Evolutionary conservation across 2,113 vertebrate genomes (phyloP), one percentile per base, ranked within the genome.

Genomic region (Etia nguti): DNA sequence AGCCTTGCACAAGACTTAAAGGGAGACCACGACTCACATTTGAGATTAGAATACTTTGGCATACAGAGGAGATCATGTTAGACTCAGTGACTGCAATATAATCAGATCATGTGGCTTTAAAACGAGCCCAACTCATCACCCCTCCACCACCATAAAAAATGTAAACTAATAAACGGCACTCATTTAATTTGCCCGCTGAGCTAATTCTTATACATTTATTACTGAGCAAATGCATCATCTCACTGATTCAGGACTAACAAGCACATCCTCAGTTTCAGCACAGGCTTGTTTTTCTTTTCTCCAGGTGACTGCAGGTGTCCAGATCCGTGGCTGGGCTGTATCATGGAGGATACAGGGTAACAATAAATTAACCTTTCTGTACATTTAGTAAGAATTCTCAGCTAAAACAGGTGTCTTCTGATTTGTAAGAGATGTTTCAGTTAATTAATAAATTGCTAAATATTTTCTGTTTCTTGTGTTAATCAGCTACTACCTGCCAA

Each of bases 311-410:
- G 98, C 93, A 96, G 97, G 62, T 99, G 98, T 96, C 97, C 98
- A 1, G 98, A 99, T 59, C 92, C 94, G 0, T 99, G 98, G 98
- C 96, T 98, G 85, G 98, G 98, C 36, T 99, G 98, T 22, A 99
- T 99, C 93, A 99, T 99, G 98, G 98, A 99, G 90, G 98, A 99
- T 90, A 99, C 98, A 0, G 98, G 98, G 98, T 99, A 96, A 90
- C 94, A 24, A 46, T 13, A 43, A 54, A 55, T 62, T n/a, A 5
- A 24, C 29, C 3, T 10, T 48, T 75, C 20, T 55, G 8, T 11
- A 68, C 18, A 34, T 41, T 54, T 54, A 59, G 18, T 34, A 62
- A 26, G 12, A 68, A 50, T 38, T 70, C 9, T 12, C 22, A 62
- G 29, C 3, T 18, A 80, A 57, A 88, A 18, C 26, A 38, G 34